These are phyloP conservation scores for Eupristina koningsbergeri DNA, from an alignment of 1,140 invertebrate genomes.

Conservation along the genomic window DNA sequence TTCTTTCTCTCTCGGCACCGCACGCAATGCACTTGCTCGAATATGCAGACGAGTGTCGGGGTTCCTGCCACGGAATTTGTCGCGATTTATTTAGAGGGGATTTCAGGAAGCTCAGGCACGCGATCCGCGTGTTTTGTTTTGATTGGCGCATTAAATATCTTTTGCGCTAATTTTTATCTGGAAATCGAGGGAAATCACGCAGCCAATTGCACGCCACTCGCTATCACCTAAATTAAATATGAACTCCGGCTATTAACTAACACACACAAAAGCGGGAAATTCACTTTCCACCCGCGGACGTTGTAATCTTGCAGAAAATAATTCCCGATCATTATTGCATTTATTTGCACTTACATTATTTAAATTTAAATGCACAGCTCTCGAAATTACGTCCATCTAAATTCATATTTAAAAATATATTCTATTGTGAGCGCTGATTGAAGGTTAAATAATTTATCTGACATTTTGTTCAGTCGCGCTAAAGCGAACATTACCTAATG, in stretches of 20 bases:
- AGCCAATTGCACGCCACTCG: not conserved
- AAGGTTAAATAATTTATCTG: not conserved
- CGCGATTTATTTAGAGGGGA: not conserved
- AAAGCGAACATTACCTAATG: not conserved
- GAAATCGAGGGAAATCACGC: not conserved
- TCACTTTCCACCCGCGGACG: too few relatives aligned
- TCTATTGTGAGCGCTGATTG: not conserved
- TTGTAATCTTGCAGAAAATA: too few relatives aligned
- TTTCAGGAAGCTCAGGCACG: not conserved
- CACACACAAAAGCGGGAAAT: too few relatives aligned
- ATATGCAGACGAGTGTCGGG: not conserved
- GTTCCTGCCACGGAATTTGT: not conserved
- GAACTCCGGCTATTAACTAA: too few relatives aligned
- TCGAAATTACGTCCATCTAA: not conserved
- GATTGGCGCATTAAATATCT: not conserved
- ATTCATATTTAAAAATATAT: not conserved
- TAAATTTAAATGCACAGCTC: not conserved
- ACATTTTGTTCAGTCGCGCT: not conserved
- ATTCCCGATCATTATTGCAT: too few relatives aligned
- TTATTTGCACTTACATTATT: too few relatives aligned
- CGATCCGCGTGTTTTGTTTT: not conserved
- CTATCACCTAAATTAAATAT: not conserved
- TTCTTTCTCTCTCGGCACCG: too few relatives aligned
- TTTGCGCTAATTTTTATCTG: not conserved
- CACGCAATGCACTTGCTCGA: slow-evolving; percentile 8